These are phyloP conservation scores for Ptychoptera albimana DNA, from an alignment of 2,888 invertebrate species.

Conservation along the genomic window DNA sequence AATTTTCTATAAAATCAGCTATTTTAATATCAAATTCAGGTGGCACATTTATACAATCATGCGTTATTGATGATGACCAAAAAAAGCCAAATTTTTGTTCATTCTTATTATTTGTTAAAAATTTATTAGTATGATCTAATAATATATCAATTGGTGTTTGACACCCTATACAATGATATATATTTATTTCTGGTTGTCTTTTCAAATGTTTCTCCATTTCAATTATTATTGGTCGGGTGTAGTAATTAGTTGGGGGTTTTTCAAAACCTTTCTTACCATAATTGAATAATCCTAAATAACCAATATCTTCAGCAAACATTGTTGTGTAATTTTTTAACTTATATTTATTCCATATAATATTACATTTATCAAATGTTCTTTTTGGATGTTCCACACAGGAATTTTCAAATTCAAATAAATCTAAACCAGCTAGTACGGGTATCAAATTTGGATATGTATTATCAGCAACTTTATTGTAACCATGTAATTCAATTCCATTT, in stretches of 20 bases:
- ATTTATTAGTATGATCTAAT: conserved; percentile 51
- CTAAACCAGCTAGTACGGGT: conserved; percentile 60
- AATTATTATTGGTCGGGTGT: conserved; percentile 55
- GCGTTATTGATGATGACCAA: conserved; percentile 71
- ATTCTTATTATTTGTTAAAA: conserved; percentile 32
- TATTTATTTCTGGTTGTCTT: conserved; percentile 47
- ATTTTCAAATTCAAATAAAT: conserved; percentile 43
- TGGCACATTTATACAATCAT: conserved; percentile 70
- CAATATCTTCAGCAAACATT: conserved; percentile 69
- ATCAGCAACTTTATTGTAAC: conserved; percentile 87
- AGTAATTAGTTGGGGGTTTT: conserved; percentile 72
- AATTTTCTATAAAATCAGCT: conserved; percentile 12
- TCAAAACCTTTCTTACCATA: conserved; percentile 62
- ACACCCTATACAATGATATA: conserved; percentile 52
- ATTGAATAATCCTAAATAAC: conserved; percentile 63
- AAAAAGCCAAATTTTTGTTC: conserved; percentile 64
- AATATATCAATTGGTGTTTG: conserved; percentile 53
- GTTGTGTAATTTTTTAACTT: conserved; percentile 58
- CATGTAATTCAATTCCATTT: conserved; percentile 60
- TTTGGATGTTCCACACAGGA: conserved; percentile 41
- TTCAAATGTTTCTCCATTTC: conserved; percentile 50
- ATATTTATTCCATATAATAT: conserved; percentile 72
- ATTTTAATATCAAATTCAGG: conserved; percentile 46
- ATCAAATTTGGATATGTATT: conserved; percentile 86
- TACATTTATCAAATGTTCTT: conserved; percentile 55